These are phyloP conservation scores for Gobio gobio DNA, from an alignment of 2,113 vertebrate species.

Conservation along the genomic window DNA sequence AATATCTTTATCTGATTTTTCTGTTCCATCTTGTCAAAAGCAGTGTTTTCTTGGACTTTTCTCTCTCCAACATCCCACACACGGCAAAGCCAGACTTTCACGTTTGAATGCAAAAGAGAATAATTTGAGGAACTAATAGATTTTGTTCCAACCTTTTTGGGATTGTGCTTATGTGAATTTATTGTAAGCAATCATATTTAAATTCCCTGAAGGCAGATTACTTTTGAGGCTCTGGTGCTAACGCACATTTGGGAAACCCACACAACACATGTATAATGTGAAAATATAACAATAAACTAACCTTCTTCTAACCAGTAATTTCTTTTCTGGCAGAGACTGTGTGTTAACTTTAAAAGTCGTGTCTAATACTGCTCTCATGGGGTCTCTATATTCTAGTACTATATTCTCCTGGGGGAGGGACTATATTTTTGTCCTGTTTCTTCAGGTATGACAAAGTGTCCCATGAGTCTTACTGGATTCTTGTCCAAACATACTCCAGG, in stretches of 20 bases:
- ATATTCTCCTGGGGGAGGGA: neutral
- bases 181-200: conserved; percentile 35
- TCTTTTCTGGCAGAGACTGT: conserved; percentile 10
- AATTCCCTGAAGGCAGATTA: conserved; percentile 3
- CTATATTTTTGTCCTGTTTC: conserved; percentile 25
- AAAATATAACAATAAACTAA: conserved; percentile 26
- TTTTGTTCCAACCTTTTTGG: neutral
- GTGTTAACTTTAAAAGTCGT: conserved; percentile 16
- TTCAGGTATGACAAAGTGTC: conserved; percentile 29
- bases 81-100: neutral
- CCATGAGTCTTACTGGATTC: neutral
- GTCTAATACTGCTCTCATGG: conserved; percentile 5
- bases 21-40: neutral
- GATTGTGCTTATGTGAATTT: neutral
- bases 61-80: neutral
- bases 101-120: neutral
- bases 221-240: conserved; percentile 12
- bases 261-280: conserved; percentile 23
- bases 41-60: neutral
- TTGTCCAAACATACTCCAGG: conserved; percentile 17
- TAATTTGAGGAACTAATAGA: neutral
- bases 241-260: conserved; percentile 23
- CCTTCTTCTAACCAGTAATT: conserved; percentile 6
- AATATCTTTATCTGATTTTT: neutral
- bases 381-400: conserved; percentile 1